Evolutionary conservation across 2,797 vertebrate species (phyloP).

Genomic region (Parambassis ranga): DNA sequence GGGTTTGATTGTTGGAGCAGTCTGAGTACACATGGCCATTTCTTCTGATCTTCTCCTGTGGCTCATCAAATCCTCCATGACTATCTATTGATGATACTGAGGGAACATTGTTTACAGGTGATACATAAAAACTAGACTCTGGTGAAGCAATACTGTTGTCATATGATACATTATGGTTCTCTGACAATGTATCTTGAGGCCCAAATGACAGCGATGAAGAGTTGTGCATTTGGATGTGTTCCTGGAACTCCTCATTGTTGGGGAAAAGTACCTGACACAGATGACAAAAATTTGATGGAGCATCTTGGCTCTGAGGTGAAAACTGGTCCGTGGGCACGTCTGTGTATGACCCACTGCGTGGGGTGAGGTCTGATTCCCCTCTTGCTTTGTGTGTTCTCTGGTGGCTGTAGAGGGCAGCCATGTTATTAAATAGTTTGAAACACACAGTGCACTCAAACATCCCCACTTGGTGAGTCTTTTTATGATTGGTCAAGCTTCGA

Average conservation of each 20-base stretch:
- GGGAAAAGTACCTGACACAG: conserved; percentile 81
- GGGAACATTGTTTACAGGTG: conserved; percentile 67
- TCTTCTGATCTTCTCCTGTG: conserved; percentile 48
- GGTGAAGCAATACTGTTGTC: conserved; percentile 75
- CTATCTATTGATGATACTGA: conserved; percentile 67
- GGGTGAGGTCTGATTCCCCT: conserved; percentile 35
- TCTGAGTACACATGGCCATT: conserved; percentile 77
- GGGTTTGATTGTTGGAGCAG: conserved; percentile 62
- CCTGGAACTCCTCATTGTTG: conserved; percentile 79
- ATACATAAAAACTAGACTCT: conserved; percentile 71
- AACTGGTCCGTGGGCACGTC: conserved; percentile 53
- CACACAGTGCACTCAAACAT: conserved; percentile 82
- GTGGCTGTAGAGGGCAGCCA: conserved; percentile 89
- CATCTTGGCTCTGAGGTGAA: conserved; percentile 67
- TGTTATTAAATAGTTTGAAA: conserved; percentile 85
- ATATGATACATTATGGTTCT: conserved; percentile 73
- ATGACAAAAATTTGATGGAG: conserved; percentile 73
- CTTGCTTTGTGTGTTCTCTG: conserved; percentile 83
- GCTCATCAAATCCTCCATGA: conserved; percentile 63
- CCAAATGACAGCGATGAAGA: conserved; percentile 77
- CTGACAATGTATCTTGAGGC: conserved; percentile 63
- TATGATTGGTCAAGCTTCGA: conserved; percentile 83
- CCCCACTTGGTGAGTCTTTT: conserved; percentile 82
- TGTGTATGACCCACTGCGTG: conserved; percentile 17
- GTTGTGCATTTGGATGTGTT: conserved; percentile 84